Conservation (phyloP, 2,113 vertebrate species). For the Limnothrissa miodon region DNA sequence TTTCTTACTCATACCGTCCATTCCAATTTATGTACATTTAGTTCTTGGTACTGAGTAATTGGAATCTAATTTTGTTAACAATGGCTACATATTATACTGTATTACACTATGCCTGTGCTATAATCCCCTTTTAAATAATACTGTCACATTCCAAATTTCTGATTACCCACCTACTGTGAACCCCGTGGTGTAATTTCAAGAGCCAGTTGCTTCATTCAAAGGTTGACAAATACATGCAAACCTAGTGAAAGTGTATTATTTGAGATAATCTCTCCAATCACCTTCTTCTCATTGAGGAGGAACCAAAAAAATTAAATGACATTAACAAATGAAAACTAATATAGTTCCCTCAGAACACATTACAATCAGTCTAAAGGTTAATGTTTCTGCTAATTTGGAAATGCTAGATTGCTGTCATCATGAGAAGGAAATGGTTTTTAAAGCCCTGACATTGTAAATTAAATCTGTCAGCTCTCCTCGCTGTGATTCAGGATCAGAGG, state of each 20-base stretch:
- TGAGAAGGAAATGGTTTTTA: conserved; percentile 73
- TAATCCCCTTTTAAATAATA: conserved; percentile 8
- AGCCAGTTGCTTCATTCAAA: conserved; percentile 31
- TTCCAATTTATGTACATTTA: too few species aligned
- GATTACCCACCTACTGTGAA: conserved; percentile 55
- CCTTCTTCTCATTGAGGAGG: background rate
- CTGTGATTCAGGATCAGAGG: conserved; percentile 69
- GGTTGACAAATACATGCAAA: conserved; percentile 63
- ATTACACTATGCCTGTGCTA: background rate
- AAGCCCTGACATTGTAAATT: conserved; percentile 80
- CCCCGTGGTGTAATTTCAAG: conserved; percentile 1
- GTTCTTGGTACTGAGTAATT: background rate
- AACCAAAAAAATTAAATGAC: conserved; percentile 52
- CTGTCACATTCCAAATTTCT: conserved; percentile 12
- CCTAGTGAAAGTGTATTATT: background rate
- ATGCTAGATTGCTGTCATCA: conserved; percentile 77
- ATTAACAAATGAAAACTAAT: conserved; percentile 78
- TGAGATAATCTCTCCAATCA: background rate
- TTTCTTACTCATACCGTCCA: too few species aligned
- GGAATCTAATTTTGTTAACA: background rate
- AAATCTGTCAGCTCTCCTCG: conserved; percentile 77
- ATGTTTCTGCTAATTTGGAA: conserved; percentile 84
- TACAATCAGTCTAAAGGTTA: conserved; percentile 80
- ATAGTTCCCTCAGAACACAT: conserved; percentile 69
- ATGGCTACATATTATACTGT: background rate